Conservation (phyloP, 1,140 invertebrate genomes). For the Acromyrmex charruanus region DNA sequence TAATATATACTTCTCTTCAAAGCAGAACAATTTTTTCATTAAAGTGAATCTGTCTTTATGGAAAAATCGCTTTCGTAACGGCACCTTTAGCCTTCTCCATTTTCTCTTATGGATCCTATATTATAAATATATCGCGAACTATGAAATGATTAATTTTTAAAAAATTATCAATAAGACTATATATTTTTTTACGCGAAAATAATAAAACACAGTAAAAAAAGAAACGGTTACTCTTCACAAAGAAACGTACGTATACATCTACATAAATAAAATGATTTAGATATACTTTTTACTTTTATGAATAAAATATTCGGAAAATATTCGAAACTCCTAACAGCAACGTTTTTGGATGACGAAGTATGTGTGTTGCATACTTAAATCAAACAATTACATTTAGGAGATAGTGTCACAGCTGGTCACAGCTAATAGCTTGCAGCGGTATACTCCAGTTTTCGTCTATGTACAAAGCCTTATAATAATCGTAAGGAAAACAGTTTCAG, state of each 20-base stretch:
- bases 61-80: constrained; percentile 6
- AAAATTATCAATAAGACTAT: constrained; percentile 1
- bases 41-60: background rate
- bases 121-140: background rate
- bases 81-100: constrained; percentile 14
- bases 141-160: background rate
- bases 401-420: constrained; percentile 45
- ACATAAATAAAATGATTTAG: constrained; percentile 8
- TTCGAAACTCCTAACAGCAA: constrained; percentile 13
- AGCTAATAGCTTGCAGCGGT: constrained; percentile 38
- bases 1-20: constrained; percentile 46
- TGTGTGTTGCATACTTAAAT: background rate
- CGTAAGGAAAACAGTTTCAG: constrained; percentile 43
- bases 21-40: constrained; percentile 28
- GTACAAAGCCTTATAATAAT: constrained; percentile 57
- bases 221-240: background rate
- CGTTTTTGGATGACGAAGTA: constrained; percentile 19
- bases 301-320: constrained; percentile 23
- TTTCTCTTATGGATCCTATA: constrained; percentile 8
- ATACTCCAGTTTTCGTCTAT: constrained; percentile 32
- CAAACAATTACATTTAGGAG: constrained; percentile 23
- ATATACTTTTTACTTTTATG: constrained; percentile 11
- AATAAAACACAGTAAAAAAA: constrained; percentile 18
- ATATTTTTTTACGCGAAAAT: background rate
- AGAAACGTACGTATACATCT: background rate